Percentiles rank a stretch among this genome's conserved stretches.
Conservation (phyloP, 2,888 invertebrate genomes). For the Drosophila infuscata region DNA sequence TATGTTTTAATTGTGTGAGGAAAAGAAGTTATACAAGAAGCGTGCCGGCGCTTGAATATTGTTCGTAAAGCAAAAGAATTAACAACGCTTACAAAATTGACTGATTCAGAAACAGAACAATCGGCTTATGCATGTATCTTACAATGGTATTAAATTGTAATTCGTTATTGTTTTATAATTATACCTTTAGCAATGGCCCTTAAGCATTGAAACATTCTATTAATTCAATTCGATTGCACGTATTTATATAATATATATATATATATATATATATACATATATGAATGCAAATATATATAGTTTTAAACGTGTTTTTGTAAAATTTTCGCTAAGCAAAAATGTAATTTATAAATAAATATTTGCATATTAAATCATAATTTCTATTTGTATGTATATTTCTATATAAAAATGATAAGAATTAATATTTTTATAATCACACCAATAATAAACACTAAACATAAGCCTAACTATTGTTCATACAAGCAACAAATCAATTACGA, state of each 20-base stretch:
- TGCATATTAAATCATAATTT: conserved; percentile 48
- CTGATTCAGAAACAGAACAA: conserved; percentile 50
- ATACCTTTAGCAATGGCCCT: conserved; percentile 54
- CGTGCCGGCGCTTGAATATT: conserved; percentile 54
- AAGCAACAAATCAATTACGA: conserved; percentile 51
- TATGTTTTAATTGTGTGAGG: conserved; percentile 27
- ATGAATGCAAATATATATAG: conserved; percentile 8
- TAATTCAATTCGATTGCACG: conserved; percentile 16
- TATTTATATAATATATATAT: conserved; percentile 10
- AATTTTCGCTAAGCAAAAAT: conserved; percentile 76
- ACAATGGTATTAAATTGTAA: conserved; percentile 37
- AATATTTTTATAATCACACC: conserved; percentile 74
- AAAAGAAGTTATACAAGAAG: conserved; percentile 34
- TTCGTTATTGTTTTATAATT: conserved; percentile 28
- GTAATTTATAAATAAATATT: conserved; percentile 54
- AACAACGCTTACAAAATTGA: conserved; percentile 28
- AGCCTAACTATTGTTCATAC: conserved; percentile 57
- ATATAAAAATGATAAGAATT: conserved; percentile 67
- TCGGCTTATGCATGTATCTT: conserved; percentile 39
- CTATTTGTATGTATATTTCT: conserved; percentile 50
- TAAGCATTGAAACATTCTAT: conserved; percentile 39
- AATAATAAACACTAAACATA: conserved; percentile 69
- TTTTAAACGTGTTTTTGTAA: conserved; percentile 34
- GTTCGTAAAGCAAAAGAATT: conserved; percentile 26
- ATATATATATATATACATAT: conserved; percentile 11